Evolutionary conservation across 2,888 invertebrate genomes (phyloP), one percentile per base, ranked within the genome.

Genomic region (Phlogophora meticulosa): DNA sequence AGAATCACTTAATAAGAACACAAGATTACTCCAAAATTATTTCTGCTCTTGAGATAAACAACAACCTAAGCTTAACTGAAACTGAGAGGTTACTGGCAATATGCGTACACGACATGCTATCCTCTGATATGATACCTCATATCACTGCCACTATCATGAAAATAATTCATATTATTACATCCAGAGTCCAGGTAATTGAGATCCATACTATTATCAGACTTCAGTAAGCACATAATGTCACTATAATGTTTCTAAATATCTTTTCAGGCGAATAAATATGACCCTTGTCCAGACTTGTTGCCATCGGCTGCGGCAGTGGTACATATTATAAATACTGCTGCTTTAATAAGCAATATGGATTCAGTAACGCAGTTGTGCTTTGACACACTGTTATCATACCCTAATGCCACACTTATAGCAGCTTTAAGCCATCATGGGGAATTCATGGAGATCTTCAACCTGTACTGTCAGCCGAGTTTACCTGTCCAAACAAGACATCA

Each of bases 121-220:
- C 88, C 24, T n/a, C n/a, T n/a, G 88, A 92, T 64, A 80, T 87
- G 51, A 87, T 88, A 71, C 84, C n/a, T n/a, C n/a, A n/a, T n/a
- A n/a, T 87, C 76, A 81, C 87, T 42, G 72, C 83, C 22, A 82
- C 83, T 63, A 83, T 85, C 34, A 64, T 93, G 48, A 86, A 85
- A 36, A 82, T 92, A 17, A 81, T 93, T 20, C 64, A 77, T 48
- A 72, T 75, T n/a, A 80, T 93, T 40, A 57, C 92, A 36, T 85
- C 85, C 15, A 91, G 88, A 86, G 74, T 88, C 13, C 83, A 91
- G 89, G 94, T 94, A 87, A 74, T n/a, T 67, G 1, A 52, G 5
- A 28, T 20, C 2, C 24, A 40, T 56, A 11, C 3, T 52, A 40
- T 17, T 34, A 17, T 4, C 13, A 28, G 22, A 28, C 11, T 2